Evolutionary conservation across 2,888 invertebrate genomes (phyloP).

Genomic region (Maniola hyperantus): DNA sequence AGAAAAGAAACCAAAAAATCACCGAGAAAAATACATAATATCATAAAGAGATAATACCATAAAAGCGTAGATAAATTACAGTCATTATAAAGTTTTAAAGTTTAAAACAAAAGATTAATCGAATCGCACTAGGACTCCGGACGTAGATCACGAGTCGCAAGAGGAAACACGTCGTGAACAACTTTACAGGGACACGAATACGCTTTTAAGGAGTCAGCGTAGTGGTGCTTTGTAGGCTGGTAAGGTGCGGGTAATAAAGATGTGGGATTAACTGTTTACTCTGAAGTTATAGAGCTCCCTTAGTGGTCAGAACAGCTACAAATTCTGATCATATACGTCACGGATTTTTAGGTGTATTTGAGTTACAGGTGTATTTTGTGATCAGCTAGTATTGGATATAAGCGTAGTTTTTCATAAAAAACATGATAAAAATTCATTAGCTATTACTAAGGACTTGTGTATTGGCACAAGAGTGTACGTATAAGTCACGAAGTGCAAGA

Average conservation of each 20-base stretch:
- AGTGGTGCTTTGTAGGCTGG: conserved; percentile 39
- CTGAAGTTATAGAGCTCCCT: background rate
- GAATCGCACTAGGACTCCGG: conserved; percentile 12
- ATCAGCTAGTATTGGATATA: too few relatives aligned
- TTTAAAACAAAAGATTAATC: conserved; percentile 20
- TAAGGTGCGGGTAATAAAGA: conserved; percentile 41
- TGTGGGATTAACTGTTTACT: conserved; percentile 49
- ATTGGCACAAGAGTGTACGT: background rate
- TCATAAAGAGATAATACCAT: too few relatives aligned
- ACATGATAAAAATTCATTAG: too few relatives aligned
- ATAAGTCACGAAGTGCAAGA: conserved; percentile 36
- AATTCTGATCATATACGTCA: too few relatives aligned
- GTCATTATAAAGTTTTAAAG: conserved; percentile 1
- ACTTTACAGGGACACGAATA: conserved; percentile 65
- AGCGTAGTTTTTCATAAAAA: too few relatives aligned
- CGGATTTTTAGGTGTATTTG: too few relatives aligned
- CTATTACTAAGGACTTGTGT: too few relatives aligned
- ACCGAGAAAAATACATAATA: too few relatives aligned
- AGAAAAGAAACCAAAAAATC: too few relatives aligned
- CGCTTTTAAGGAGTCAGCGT: conserved; percentile 60
- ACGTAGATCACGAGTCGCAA: conserved; percentile 36
- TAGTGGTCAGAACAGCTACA: too few relatives aligned
- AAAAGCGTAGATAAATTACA: too few relatives aligned
- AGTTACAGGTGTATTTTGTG: too few relatives aligned
- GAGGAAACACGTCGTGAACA: conserved; percentile 48